Conservation (phyloP, 2,888 invertebrate genomes). For the Sminthurides aquaticus region DNA sequence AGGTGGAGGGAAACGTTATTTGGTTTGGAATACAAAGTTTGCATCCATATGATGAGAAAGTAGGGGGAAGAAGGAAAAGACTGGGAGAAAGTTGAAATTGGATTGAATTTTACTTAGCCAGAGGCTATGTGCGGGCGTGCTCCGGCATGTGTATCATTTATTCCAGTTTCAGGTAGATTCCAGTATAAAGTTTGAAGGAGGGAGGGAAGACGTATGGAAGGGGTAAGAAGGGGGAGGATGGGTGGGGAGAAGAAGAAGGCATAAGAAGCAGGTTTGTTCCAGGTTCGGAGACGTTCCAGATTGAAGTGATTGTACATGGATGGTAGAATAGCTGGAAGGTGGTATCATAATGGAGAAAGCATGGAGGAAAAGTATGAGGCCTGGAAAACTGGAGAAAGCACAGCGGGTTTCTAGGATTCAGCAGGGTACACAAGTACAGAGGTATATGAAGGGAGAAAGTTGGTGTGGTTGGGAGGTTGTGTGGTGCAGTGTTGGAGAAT, state of each 20-base stretch:
- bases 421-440: too few relatives aligned
- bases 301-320: neutral
- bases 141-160: slow-evolving; percentile 4
- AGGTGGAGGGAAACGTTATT: neutral
- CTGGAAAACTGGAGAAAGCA: too few relatives aligned
- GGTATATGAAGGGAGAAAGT: too few relatives aligned
- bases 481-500: too few relatives aligned
- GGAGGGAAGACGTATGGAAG: neutral
- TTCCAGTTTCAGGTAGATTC: neutral
- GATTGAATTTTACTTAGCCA: slow-evolving; percentile 6
- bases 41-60: neutral
- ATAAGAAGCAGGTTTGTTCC: too few relatives aligned
- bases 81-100: slow-evolving; percentile 2
- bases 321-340: neutral
- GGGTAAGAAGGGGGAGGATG: neutral
- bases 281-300: too few relatives aligned
- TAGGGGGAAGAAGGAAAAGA: neutral
- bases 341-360: too few relatives aligned
- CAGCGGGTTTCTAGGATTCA: too few relatives aligned
- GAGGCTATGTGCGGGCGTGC: neutral
- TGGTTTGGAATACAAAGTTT: neutral
- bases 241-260: too few relatives aligned
- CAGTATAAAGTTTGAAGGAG: neutral
- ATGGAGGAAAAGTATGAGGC: too few relatives aligned
- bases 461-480: too few relatives aligned